Conservation (phyloP, 1,140 invertebrate species). For the Cotesia glomerata region DNA sequence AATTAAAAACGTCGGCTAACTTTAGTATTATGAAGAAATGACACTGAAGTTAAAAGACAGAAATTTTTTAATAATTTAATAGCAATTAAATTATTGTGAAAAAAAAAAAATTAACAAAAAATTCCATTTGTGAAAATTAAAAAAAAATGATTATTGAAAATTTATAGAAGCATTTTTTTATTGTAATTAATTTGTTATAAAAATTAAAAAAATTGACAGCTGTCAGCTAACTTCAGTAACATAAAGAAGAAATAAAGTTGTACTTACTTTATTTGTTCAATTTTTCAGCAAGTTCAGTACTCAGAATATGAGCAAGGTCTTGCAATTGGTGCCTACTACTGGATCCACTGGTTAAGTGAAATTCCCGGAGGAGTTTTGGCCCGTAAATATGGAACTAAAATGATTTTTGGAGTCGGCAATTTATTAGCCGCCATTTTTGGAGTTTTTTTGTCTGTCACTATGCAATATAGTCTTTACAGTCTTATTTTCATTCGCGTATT, state of each 20-base stretch:
- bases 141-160: too few species aligned
- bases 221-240: too few species aligned
- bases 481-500: slow-evolving; percentile 70
- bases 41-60: too few species aligned
- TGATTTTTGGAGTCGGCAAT: slow-evolving; percentile 70
- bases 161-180: too few species aligned
- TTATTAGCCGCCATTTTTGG: slow-evolving; percentile 70
- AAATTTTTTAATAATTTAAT: too few species aligned
- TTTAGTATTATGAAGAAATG: too few species aligned
- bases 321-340: slow-evolving; percentile 72
- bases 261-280: slow-evolving; percentile 33
- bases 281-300: slow-evolving; percentile 56
- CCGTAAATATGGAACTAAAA: slow-evolving; percentile 69
- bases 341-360: slow-evolving; percentile 72
- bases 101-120: too few species aligned
- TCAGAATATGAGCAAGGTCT: slow-evolving; percentile 65
- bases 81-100: too few species aligned
- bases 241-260: background rate
- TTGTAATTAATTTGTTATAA: too few species aligned
- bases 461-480: slow-evolving; percentile 63
- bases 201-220: too few species aligned
- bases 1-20: too few species aligned
- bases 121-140: too few species aligned
- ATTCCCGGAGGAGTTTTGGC: slow-evolving; percentile 74
- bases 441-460: slow-evolving; percentile 69